A percentile compares a stretch with the other conserved stretches of the same genome.
Conservation (phyloP, 2,113 vertebrate species). For the Scopus umbretta region DNA sequence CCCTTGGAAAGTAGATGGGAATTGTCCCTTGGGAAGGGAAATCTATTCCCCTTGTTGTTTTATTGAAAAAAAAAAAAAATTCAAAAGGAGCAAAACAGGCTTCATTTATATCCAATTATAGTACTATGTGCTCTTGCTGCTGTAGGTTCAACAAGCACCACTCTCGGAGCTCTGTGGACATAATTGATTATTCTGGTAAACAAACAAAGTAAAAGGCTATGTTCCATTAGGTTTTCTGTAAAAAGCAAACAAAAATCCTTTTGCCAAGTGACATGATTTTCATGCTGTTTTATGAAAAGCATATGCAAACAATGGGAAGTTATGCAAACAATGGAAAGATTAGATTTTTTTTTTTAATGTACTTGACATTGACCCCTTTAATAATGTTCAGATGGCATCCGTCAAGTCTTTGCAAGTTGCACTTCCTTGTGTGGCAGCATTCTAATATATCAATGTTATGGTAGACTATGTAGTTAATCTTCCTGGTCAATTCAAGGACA, state of each 20-base stretch:
- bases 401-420: not conserved
- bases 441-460: not conserved
- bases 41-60: not conserved
- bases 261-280: not conserved
- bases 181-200: not conserved
- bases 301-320: not conserved
- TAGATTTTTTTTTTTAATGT: not conserved
- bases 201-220: not conserved
- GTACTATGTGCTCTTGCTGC: not conserved
- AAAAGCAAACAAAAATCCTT: not conserved
- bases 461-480: not conserved
- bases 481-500: not conserved
- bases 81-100: not conserved
- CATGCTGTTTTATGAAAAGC: not conserved
- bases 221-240: not conserved
- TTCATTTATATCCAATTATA: not conserved
- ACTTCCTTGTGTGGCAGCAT: not conserved
- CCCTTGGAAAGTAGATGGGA: not conserved
- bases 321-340: not conserved
- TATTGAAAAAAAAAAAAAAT: not conserved
- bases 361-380: constrained; percentile 22
- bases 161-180: not conserved
- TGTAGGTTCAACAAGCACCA: not conserved
- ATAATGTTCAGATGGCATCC: not conserved
- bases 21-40: not conserved